Evolutionary conservation across 2,888 invertebrate genomes (phyloP).

Genomic region (Chalcis sispes): DNA sequence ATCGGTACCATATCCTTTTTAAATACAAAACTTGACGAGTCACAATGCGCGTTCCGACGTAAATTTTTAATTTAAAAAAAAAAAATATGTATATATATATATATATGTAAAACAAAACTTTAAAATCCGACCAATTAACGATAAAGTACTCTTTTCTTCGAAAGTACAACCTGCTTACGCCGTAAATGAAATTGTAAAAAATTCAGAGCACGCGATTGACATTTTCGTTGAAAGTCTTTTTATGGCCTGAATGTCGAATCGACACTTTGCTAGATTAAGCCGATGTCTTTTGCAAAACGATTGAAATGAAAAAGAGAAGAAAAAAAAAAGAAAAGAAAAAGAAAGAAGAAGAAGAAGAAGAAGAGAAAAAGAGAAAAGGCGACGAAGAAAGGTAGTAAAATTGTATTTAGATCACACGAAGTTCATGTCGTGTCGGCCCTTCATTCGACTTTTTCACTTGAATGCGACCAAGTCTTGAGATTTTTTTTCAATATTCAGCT

Average conservation of each 20-base stretch:
- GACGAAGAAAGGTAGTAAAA: constrained; percentile 34
- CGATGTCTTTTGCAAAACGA: constrained; percentile 32
- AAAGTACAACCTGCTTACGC: background rate
- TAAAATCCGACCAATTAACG: background rate
- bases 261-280: constrained; percentile 45
- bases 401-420: constrained; percentile 17
- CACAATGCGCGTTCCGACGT: no score
- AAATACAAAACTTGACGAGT: no score
- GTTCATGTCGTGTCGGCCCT: constrained; percentile 2
- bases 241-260: constrained; percentile 24
- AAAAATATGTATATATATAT: no score
- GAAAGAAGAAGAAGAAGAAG: constrained; percentile 25
- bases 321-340: no score
- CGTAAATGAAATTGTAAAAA: constrained; percentile 32
- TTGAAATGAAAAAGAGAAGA: constrained; percentile 35
- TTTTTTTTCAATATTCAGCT: background rate
- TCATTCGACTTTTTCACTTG: constrained; percentile 15
- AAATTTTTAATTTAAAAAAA: background rate
- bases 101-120: background rate
- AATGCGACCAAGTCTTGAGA: background rate
- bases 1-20: no score
- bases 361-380: constrained; percentile 12
- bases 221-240: constrained; percentile 33
- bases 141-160: background rate
- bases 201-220: constrained; percentile 45